Conservation (phyloP, 1,140 invertebrate genomes). For the Homarus americanus region DNA sequence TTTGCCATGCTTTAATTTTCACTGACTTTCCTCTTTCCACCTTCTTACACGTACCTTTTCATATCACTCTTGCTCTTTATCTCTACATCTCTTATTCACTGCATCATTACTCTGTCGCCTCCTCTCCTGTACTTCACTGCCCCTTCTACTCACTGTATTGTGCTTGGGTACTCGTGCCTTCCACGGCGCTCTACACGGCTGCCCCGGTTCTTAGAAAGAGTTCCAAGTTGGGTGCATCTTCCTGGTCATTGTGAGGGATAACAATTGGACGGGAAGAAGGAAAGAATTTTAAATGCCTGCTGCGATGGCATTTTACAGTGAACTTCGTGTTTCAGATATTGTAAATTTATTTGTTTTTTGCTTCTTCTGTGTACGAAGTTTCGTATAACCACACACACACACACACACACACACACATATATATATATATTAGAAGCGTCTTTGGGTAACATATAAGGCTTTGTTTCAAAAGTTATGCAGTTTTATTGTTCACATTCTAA, state of each 20-base stretch:
- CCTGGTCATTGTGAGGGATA: slow-evolving; percentile 2
- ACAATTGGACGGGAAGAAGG: slow-evolving; percentile 12
- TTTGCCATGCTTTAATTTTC: too few relatives aligned
- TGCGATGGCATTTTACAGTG: background rate
- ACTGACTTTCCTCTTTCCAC: too few relatives aligned
- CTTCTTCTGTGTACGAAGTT: too few relatives aligned
- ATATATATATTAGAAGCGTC: background rate
- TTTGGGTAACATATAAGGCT: too few relatives aligned
- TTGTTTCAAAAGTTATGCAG: too few relatives aligned
- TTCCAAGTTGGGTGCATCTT: background rate
- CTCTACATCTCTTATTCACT: too few relatives aligned
- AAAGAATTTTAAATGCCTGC: background rate
- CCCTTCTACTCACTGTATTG: background rate
- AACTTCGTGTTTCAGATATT: background rate
- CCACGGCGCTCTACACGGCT: background rate
- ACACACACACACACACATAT: background rate
- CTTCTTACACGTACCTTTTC: too few relatives aligned
- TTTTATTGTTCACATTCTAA: too few relatives aligned
- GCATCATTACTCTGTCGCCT: too few relatives aligned
- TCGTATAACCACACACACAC: background rate
- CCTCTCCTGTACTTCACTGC: background rate
- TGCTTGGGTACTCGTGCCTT: background rate
- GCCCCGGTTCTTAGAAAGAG: background rate
- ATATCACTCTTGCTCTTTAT: too few relatives aligned
- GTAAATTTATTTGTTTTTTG: background rate